phyloP scores from a whole-genome alignment of 2,113 vertebrate genomes.

The Lophochroa leadbeateri region DNA sequence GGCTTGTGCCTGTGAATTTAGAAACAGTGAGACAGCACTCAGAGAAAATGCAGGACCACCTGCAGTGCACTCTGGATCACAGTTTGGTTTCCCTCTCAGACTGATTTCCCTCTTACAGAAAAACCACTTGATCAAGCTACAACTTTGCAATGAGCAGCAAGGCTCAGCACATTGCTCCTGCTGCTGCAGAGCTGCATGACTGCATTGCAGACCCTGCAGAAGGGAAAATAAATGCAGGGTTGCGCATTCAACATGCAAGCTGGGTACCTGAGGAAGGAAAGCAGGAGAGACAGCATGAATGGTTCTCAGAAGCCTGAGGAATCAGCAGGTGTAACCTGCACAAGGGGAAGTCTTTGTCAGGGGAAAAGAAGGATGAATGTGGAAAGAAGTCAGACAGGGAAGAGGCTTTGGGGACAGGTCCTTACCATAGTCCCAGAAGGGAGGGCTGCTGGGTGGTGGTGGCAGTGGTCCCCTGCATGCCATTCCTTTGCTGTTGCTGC shows the following conservation, averaged over 20 bases:
- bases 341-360: neutral
- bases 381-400: neutral
- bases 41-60: neutral
- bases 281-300: neutral
- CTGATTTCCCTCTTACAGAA: neutral
- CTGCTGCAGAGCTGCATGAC: neutral
- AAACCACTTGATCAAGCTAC: neutral
- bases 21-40: neutral
- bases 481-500: neutral
- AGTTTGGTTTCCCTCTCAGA: neutral
- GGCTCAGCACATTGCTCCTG: neutral
- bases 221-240: neutral
- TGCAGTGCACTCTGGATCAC: neutral
- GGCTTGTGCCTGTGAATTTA: neutral
- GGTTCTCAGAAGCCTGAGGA: neutral
- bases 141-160: neutral
- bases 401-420: neutral
- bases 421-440: conserved; percentile 55
- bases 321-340: accelerated
- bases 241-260: neutral
- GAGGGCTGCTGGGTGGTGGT: neutral
- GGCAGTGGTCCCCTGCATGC: neutral
- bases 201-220: neutral
- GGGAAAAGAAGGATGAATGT: neutral
- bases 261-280: neutral